Percentiles rank a stretch among this genome's conserved stretches.
These are phyloP conservation scores for Lethrus apterus DNA, from an alignment of 1,140 invertebrate species.

Conservation along the genomic window DNA sequence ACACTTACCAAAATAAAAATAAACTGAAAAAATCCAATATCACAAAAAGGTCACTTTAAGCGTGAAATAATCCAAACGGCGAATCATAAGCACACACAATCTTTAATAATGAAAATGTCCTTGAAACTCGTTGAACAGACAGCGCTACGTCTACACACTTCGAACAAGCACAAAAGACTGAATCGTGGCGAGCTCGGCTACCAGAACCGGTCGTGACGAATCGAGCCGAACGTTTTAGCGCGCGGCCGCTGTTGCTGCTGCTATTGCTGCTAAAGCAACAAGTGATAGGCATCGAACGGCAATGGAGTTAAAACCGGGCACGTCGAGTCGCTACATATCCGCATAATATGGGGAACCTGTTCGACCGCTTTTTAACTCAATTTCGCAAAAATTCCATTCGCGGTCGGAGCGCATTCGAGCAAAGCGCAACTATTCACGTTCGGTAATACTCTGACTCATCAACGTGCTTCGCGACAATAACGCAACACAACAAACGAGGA, in stretches of 20 bases:
- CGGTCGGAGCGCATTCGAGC: slow-evolving; percentile 12
- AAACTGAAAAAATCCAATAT: background rate
- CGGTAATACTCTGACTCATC: background rate
- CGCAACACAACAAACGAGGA: background rate
- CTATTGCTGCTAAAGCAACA: slow-evolving; percentile 21
- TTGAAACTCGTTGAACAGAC: slow-evolving; percentile 17
- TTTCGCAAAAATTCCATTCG: slow-evolving; percentile 19
- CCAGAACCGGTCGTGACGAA: slow-evolving; percentile 18
- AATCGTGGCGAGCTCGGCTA: slow-evolving; percentile 20
- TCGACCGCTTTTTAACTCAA: slow-evolving; percentile 19
- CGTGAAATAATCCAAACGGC: slow-evolving; percentile 11
- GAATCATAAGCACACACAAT: slow-evolving; percentile 4
- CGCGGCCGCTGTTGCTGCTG: no score
- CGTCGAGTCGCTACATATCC: slow-evolving; percentile 8
- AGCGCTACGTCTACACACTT: slow-evolving; percentile 12
- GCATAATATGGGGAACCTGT: slow-evolving; percentile 18
- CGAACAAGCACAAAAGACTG: slow-evolving; percentile 23
- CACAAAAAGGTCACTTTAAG: slow-evolving; percentile 3
- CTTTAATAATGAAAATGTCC: slow-evolving; percentile 17
- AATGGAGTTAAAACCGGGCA: slow-evolving; percentile 4
- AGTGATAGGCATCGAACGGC: slow-evolving; percentile 22
- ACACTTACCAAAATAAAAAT: slow-evolving; percentile 19
- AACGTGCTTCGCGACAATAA: background rate
- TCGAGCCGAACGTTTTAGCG: slow-evolving; percentile 15
- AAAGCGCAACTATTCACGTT: slow-evolving; percentile 2